Conservation (phyloP, 2,797 vertebrate species). For the Uromys caudimaculatus region DNA sequence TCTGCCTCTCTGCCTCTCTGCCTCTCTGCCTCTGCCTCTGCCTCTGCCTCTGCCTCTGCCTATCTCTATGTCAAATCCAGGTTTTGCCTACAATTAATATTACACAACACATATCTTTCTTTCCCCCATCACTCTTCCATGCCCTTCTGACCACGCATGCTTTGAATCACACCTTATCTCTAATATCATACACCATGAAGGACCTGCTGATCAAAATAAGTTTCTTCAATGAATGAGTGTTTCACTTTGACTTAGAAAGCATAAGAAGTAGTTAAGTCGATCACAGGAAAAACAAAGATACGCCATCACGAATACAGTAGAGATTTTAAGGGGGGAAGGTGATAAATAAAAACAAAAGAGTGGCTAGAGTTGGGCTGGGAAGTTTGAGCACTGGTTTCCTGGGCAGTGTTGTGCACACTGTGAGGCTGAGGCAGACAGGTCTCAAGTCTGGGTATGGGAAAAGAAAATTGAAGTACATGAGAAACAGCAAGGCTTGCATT, state of each 20-base stretch:
- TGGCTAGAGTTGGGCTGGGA: not conserved
- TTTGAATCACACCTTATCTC: not conserved
- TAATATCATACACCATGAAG: not conserved
- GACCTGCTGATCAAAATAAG: not conserved
- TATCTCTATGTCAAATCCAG: not conserved
- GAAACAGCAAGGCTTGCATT: not conserved
- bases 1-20: too few relatives aligned
- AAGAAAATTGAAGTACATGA: not conserved
- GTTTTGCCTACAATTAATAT: too few relatives aligned
- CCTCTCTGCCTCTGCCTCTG: not conserved
- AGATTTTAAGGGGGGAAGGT: not conserved
- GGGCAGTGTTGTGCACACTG: not conserved
- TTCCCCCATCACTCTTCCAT: not conserved
- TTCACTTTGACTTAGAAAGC: not conserved
- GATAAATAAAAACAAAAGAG: slow-evolving; percentile 6
- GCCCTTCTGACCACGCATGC: not conserved
- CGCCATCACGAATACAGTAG: not conserved
- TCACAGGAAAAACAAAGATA: not conserved
- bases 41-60: not conserved
- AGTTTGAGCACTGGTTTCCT: not conserved
- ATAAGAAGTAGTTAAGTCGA: not conserved
- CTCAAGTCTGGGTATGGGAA: not conserved
- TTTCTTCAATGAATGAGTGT: slow-evolving; percentile 1
- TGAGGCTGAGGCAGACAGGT: not conserved
- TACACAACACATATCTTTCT: not conserved